phyloP scores from a whole-genome alignment of 2,113 vertebrate species.

The Elanus axillaris region DNA sequence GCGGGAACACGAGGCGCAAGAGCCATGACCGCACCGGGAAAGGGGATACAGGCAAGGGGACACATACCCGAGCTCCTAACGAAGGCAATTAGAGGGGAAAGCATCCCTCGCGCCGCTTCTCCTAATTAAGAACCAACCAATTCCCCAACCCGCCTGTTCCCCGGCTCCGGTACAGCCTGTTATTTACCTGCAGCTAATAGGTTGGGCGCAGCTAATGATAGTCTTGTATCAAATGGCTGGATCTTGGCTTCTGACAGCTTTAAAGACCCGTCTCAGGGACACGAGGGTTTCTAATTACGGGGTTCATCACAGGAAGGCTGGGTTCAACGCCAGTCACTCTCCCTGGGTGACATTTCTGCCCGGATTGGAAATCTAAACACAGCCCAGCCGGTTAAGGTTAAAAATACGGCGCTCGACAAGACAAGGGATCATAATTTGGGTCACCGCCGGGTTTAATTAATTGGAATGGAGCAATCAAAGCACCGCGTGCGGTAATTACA shows the following conservation, averaged over 20 bases:
- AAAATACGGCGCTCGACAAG: conserved; percentile 71
- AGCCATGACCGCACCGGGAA: accelerated
- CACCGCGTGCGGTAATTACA: conserved; percentile 74
- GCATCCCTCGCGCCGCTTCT: conserved; percentile 41
- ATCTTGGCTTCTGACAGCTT: conserved; percentile 75
- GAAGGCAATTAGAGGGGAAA: conserved; percentile 53
- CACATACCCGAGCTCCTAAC: conserved; percentile 2
- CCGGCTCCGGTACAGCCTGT: conserved; percentile 66
- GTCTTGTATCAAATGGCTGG: conserved; percentile 72
- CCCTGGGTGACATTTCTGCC: conserved; percentile 76
- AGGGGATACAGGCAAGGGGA: background rate
- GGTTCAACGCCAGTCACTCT: conserved; percentile 68
- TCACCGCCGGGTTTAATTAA: conserved; percentile 81
- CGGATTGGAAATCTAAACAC: conserved; percentile 76
- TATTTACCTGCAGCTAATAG: conserved; percentile 81
- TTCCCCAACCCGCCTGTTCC: conserved; percentile 65
- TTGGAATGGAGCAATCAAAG: conserved; percentile 77
- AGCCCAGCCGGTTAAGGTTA: conserved; percentile 75
- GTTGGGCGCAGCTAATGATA: conserved; percentile 65
- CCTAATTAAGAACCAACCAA: conserved; percentile 73
- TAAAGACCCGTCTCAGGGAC: conserved; percentile 73
- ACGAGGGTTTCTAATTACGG: conserved; percentile 77
- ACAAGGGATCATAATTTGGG: conserved; percentile 78
- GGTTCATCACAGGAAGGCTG: conserved; percentile 67
- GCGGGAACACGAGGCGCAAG: accelerated